Base-by-base conservation (phyloP, 2,797 vertebrate species). In the Rhinogobio ventralis region DNA sequence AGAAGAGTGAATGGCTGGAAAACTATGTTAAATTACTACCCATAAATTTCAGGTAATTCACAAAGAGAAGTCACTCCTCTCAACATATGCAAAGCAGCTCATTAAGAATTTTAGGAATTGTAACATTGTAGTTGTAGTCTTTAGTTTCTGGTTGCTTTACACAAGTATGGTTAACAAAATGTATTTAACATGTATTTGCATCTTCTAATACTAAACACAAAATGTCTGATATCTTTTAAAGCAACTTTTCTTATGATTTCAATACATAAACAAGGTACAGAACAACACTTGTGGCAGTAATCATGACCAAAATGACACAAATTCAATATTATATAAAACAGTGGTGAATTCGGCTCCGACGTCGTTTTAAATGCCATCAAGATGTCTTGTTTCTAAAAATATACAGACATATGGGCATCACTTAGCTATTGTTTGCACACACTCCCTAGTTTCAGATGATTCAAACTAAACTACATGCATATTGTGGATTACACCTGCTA, bases 401-500 rank as follows among this genome's bases (percentile, higher is more conserved):
- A 46, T 55, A 76, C 4, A 20, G 64, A 68, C 64, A 77, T 80
- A 80, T 80, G 79, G 64, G 45, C 55, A 82, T 85, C 84, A 51
- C 49, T 80, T 81, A 87, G 86, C 75, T 86, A 25, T 85, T 62
- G 77, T 78, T 83, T 90, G 73, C 89, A 91, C 67, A 46, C 20
- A 2, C 30, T 81, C 55, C 45, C 39, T 11, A 69, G 53, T 49
- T 62, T 42, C 53, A 72, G 72, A 78, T 78, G 23, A 71, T 73
- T 84, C 69, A 42, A 78, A 53, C 55, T 76, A 33, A 64, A 75
- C 60, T 55, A 30, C 74, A 49, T 84, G 87, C 87, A 90, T 85
- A 89, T 81, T 81, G 67, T 82, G 82, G 81, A 91, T 90, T 90
- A 90, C 91, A 91, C 91, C 89, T 92, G 90, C 93, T 91, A 89